These are phyloP conservation scores for Chrysolophus pictus DNA, from an alignment of 2,797 vertebrate genomes.

Conservation along the genomic window DNA sequence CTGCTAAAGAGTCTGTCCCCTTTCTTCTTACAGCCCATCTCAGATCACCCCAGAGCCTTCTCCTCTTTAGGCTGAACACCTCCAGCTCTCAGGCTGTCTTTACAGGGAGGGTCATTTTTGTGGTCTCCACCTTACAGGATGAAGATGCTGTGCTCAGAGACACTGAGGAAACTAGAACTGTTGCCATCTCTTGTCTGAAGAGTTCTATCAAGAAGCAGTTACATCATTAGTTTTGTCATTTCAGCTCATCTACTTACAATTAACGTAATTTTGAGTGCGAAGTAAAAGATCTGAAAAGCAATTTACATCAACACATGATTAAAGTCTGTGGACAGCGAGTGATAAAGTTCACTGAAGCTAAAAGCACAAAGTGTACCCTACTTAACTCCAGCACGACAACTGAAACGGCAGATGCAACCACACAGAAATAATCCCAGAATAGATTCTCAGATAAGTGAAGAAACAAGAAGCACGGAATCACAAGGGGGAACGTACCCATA, in stretches of 20 bases:
- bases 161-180: background rate
- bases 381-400: background rate
- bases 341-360: slow-evolving; percentile 1
- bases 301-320: background rate
- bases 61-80: too few relatives aligned
- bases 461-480: background rate
- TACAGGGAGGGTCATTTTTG: too few relatives aligned
- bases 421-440: slow-evolving; percentile 7
- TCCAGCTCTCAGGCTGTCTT: too few relatives aligned
- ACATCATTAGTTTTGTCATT: background rate
- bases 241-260: background rate
- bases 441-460: slow-evolving; percentile 30
- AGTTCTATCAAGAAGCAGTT: background rate
- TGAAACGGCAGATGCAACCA: background rate
- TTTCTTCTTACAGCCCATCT: too few relatives aligned
- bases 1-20: too few relatives aligned
- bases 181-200: background rate
- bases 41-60: too few relatives aligned
- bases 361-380: background rate
- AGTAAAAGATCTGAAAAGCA: background rate
- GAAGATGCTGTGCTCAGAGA: background rate
- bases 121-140: background rate
- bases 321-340: background rate
- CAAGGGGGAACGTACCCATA: background rate
- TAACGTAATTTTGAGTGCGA: background rate